phyloP scores from a whole-genome alignment of 2,113 vertebrate species.

The Naja naja region DNA sequence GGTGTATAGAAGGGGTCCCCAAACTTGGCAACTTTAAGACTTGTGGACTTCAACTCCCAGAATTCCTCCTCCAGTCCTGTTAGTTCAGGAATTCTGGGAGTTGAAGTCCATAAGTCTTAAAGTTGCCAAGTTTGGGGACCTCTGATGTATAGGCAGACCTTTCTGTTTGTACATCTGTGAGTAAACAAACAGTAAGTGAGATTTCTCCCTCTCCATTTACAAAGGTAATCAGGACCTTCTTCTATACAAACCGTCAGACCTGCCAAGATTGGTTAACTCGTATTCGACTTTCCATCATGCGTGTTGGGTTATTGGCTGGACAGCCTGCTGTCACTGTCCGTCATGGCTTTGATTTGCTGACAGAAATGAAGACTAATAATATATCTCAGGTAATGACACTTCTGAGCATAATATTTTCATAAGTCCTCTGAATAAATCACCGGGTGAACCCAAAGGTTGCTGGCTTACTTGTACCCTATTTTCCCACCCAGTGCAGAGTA shows the following conservation, averaged over 20 bases:
- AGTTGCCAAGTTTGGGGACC: too few relatives aligned
- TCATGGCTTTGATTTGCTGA: constrained; percentile 93
- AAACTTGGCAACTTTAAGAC: too few relatives aligned
- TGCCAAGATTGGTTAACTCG: constrained; percentile 97
- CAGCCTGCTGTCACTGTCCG: constrained; percentile 95
- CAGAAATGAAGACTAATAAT: constrained; percentile 90
- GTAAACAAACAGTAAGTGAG: background rate
- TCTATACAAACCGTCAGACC: constrained; percentile 96
- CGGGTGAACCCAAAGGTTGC: background rate
- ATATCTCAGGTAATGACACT: constrained; percentile 75
- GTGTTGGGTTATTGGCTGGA: constrained; percentile 93
- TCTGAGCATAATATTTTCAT: background rate
- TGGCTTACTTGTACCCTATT: background rate
- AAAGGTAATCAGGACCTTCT: constrained; percentile 95
- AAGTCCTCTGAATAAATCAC: constrained; percentile 16
- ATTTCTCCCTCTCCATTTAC: constrained; percentile 22
- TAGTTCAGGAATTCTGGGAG: too few relatives aligned
- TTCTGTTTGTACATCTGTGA: background rate
- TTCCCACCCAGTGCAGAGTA: background rate
- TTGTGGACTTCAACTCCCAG: too few relatives aligned
- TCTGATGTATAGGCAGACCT: background rate
- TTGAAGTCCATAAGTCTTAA: too few relatives aligned
- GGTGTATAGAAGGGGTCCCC: background rate
- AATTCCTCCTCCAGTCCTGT: too few relatives aligned
- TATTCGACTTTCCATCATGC: constrained; percentile 94